phyloP scores from a whole-genome alignment of 2,113 vertebrate genomes.

The Psittacara wagleri region DNA sequence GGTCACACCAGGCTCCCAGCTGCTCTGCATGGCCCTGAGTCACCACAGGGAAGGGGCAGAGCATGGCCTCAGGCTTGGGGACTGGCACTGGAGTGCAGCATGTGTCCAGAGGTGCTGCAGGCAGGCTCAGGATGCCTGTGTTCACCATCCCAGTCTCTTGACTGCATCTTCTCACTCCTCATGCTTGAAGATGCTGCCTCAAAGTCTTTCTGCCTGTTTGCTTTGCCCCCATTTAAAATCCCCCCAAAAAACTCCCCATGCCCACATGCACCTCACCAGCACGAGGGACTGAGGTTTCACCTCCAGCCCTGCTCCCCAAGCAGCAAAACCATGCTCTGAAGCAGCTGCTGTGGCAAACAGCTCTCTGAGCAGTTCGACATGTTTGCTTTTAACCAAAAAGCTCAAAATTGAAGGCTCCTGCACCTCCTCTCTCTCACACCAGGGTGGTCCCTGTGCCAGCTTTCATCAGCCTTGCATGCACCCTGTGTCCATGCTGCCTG shows the following conservation, averaged over 20 bases:
- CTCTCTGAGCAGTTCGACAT: neutral
- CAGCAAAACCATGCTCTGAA: neutral
- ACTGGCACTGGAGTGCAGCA: neutral
- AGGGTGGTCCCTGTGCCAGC: fast-evolving
- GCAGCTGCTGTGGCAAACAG: neutral
- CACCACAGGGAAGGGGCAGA: neutral
- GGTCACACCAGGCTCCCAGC: neutral
- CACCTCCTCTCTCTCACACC: neutral
- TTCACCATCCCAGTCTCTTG: neutral
- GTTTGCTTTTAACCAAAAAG: neutral
- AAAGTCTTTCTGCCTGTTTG: neutral
- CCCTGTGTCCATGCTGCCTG: fast-evolving
- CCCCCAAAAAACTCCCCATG: neutral
- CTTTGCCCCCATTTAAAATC: neutral
- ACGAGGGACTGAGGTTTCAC: neutral
- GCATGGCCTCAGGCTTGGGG: fast-evolving
- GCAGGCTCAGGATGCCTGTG: neutral
- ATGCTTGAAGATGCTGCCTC: neutral
- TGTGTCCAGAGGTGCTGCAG: neutral
- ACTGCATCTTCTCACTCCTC: neutral
- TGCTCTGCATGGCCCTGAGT: fast-evolving
- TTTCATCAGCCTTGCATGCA: fast-evolving
- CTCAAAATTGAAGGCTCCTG: neutral
- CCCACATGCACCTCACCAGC: fast-evolving
- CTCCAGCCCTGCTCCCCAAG: neutral